Percentiles rank a stretch among this genome's conserved stretches.
These are phyloP conservation scores for Myrmecophaga tridactyla DNA, from an alignment of 2,113 vertebrate species.

Conservation along the genomic window DNA sequence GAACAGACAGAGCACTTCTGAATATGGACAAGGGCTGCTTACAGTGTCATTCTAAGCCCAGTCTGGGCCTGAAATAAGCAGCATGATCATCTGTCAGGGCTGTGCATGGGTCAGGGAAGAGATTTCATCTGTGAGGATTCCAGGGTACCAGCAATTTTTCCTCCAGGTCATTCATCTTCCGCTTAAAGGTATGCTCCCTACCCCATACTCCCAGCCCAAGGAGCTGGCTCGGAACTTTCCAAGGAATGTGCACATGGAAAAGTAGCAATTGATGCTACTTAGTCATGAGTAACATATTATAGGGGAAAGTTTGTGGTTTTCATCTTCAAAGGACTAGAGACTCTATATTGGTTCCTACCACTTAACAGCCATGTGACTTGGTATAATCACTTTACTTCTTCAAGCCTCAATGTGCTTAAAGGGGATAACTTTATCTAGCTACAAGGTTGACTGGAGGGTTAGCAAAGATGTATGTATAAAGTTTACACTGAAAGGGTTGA, in stretches of 20 bases:
- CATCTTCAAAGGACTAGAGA: background rate
- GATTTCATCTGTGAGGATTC: constrained; percentile 34
- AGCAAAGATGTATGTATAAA: accelerated
- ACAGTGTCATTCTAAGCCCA: background rate
- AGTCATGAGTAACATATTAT: background rate
- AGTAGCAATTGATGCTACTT: background rate
- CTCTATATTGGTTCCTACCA: background rate
- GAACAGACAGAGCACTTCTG: background rate
- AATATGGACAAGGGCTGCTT: background rate
- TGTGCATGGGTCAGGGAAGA: background rate
- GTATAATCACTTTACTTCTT: background rate
- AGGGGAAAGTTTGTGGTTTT: background rate
- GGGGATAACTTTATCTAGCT: background rate
- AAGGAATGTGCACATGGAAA: background rate
- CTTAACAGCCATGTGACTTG: background rate
- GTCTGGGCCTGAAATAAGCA: background rate
- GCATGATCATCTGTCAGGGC: background rate
- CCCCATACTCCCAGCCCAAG: background rate
- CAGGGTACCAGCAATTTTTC: background rate
- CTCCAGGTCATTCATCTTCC: constrained; percentile 5
- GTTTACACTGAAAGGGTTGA: background rate
- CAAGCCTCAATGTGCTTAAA: background rate
- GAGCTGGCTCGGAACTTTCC: background rate
- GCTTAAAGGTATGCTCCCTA: background rate
- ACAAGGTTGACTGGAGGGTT: background rate